Percentiles rank a stretch among this genome's conserved stretches.
These are phyloP conservation scores for Perca schrenkii DNA, from an alignment of 2,113 vertebrate genomes.

Conservation along the genomic window DNA sequence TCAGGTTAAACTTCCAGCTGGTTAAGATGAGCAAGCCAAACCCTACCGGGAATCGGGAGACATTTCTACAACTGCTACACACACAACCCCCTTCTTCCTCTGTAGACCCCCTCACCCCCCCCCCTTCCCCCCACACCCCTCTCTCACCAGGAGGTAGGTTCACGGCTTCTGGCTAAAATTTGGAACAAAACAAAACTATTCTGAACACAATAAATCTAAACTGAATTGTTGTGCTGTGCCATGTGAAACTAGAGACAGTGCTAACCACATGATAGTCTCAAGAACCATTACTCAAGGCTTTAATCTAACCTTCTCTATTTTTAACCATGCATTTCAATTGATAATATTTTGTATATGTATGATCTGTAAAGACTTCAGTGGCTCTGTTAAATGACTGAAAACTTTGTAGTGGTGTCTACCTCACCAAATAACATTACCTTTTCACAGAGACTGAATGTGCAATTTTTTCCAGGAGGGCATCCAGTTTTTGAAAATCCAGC, in stretches of 20 bases:
- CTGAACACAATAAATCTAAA: slow-evolving; percentile 53
- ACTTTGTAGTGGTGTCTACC: slow-evolving; percentile 18
- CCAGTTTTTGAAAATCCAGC: slow-evolving; percentile 88
- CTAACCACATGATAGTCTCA: slow-evolving; percentile 44
- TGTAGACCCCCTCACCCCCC: slow-evolving; percentile 19
- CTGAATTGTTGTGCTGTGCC: not conserved
- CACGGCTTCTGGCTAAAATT: slow-evolving; percentile 66
- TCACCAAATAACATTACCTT: slow-evolving; percentile 79
- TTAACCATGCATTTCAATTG: slow-evolving; percentile 12
- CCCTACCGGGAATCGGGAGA: slow-evolving; percentile 56
- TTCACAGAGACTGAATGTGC: slow-evolving; percentile 86
- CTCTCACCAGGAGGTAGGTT: slow-evolving; percentile 77
- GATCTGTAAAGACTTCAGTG: not conserved
- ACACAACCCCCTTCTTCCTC: slow-evolving; percentile 70
- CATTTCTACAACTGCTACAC: slow-evolving; percentile 49
- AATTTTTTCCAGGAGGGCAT: slow-evolving; percentile 88
- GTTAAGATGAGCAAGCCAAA: slow-evolving; percentile 52
- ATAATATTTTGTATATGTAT: not conserved
- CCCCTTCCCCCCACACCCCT: slow-evolving; percentile 64
- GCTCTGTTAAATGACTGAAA: slow-evolving; percentile 12
- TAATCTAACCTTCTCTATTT: slow-evolving; percentile 2
- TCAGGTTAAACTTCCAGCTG: slow-evolving; percentile 58
- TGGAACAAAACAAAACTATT: slow-evolving; percentile 32
- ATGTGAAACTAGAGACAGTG: slow-evolving; percentile 16
- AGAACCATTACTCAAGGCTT: slow-evolving; percentile 34